Base-by-base conservation (phyloP, 2,113 vertebrate genomes). In the Dolichallabes microphthalmus region DNA sequence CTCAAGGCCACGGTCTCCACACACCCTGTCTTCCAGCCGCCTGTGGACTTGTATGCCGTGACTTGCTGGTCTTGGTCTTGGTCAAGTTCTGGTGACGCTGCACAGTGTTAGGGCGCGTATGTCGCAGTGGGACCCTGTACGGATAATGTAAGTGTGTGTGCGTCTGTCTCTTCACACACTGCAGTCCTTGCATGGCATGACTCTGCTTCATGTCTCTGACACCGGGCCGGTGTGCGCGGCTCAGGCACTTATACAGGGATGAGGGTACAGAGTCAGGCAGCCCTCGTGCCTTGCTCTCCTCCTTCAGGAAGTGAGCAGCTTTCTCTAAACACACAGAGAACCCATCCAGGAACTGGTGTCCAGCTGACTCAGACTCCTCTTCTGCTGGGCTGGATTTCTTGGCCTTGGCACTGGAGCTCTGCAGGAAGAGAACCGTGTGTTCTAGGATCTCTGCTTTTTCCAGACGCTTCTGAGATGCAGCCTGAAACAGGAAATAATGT, bases 361-460 rank as follows among this genome's bases (percentile, higher is more conserved):
- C 90, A 79, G 86, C 88, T 30, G 75, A 61, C 22, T 68, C 27
- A 13, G 73, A 27, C 78, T 86, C 75, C 13, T 60, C 60, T 86
- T 64, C 87, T 27, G 64, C 87, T 27, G 64, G 3, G 64, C 86
- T 25, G 82, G 22, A 10, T 71, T 50, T 74, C 17, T 73, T 17
- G 60, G 32, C 25, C 61, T 55, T 22, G 27, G 39, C 63, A 8
- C 77, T 17, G 0, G 75, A 87, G 64, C 60, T 87, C 83, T 92
- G 91, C 75, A 94, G 89, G 83, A 93, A 93, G 68, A 89, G 84
- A 30, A 94, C 92, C 0, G 96, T 94, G 79, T 94, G 92, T 89
- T 96, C 96, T 82, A 97, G 90, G 5, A 97, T 96, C 91, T 96
- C 96, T 0, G 96, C 95, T 82, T 96, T 96, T 90, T 96, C 95